Evolutionary conservation across 2,888 invertebrate genomes (phyloP), one percentile per base, ranked within the genome.

Genomic region (Eurytoma adleriae): DNA sequence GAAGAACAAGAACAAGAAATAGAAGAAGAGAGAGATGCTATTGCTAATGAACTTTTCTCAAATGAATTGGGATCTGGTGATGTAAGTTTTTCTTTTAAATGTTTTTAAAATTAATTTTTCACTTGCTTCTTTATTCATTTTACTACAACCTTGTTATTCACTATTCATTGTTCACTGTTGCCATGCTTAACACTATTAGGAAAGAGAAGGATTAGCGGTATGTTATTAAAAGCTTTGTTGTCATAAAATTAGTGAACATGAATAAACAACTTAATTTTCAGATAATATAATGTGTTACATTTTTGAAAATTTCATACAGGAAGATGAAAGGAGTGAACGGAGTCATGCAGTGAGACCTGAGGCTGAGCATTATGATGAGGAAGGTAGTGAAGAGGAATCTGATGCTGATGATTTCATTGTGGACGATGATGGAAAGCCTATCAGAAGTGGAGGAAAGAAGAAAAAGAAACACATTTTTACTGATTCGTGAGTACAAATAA

Each of bases 401-500:
- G 97, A 97, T 89, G 96, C 96, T 3, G 98, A 98, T 92, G 98
- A 98, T 90, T 99, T 99, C 89, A 99, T 99, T 88, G 99, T 99
- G 0, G 98, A 98, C 88, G 98, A 98, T 88, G 97, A 99, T 87
- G 98, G 97, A 0, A 93, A 96, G 84, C 97, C 98, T 0, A 95
- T 98, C 79, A 40, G 40, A 5, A 94, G 95, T 10, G 96, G 96
- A 83, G 95, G 95, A 83, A 94, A 95, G 87, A 96, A 95, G 90
- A 96, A 95, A 87, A 93, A 95, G 18, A 95, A 95, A 86, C 96
- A 94, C 16, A 95, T 97, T 84, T 97, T 96, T 87, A 95, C 95
- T 67, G 97, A 98, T 91, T 96, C 96, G 95, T 96, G 92, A 93
- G 95, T 93, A 67, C 62, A 56, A 75, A 50, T 79, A 66, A 83